Conservation (phyloP, 2,888 invertebrate genomes). For the Scaptomyza cyrtandrae region DNA sequence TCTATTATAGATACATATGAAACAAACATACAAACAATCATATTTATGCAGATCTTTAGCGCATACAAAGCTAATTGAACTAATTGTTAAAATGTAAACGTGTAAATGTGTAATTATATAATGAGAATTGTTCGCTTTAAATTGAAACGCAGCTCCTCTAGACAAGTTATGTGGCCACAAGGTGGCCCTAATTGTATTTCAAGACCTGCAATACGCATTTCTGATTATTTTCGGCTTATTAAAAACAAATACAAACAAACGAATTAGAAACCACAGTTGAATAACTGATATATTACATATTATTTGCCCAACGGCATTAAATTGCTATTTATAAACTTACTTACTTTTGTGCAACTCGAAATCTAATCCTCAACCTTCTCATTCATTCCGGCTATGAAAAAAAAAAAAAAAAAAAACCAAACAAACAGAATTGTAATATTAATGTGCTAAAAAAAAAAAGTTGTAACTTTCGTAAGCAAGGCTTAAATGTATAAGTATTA, state of each 20-base stretch:
- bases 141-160: constrained; percentile 21
- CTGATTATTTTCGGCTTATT: constrained; percentile 16
- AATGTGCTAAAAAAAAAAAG: constrained; percentile 9
- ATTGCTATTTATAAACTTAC: constrained; percentile 32
- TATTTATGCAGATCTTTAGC: constrained; percentile 70
- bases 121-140: constrained; percentile 35
- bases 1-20: constrained; percentile 48
- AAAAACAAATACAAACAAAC: constrained; percentile 5
- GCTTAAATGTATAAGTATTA: constrained; percentile 73
- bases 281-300: constrained; percentile 38
- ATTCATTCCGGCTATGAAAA: constrained; percentile 80
- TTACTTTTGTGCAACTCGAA: constrained; percentile 38
- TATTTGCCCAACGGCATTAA: constrained; percentile 40
- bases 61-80: constrained; percentile 48
- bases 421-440: too few relatives aligned
- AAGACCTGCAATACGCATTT: constrained; percentile 27
- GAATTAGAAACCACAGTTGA: constrained; percentile 10
- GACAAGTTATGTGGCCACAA: constrained; percentile 33
- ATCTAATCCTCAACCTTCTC: constrained; percentile 41
- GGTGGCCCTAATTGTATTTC: constrained; percentile 40
- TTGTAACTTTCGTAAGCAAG: constrained; percentile 54
- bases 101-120: constrained; percentile 50
- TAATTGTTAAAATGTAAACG: constrained; percentile 64
- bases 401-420: constrained; percentile 31
- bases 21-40: constrained; percentile 28